Conservation (phyloP, 2,797 vertebrate genomes). For the Channa striata region DNA sequence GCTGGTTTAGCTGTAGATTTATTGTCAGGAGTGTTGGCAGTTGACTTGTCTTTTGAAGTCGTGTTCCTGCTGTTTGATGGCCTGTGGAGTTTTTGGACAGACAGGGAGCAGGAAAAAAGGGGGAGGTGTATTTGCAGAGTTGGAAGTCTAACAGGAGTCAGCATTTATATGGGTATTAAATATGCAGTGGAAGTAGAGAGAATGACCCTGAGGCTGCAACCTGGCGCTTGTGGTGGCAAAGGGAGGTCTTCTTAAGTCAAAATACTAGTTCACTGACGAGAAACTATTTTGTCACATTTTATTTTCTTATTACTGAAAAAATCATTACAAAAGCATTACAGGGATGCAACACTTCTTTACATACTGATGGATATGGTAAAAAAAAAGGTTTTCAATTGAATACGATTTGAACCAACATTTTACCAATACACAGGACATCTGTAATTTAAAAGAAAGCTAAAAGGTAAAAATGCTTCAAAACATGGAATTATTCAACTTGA, state of each 20-base stretch:
- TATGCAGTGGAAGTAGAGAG: conserved; percentile 53
- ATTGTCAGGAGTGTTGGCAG: conserved; percentile 51
- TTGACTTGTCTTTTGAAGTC: conserved; percentile 69
- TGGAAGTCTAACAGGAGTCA: conserved; percentile 55
- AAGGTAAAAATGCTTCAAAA: conserved; percentile 21
- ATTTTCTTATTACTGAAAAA: conserved; percentile 52
- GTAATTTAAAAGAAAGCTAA: not conserved
- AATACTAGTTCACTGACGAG: not conserved
- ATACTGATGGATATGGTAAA: conserved; percentile 21
- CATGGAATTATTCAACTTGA: conserved; percentile 24
- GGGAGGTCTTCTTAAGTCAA: not conserved
- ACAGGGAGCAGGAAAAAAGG: conserved; percentile 27
- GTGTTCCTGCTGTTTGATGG: conserved; percentile 67
- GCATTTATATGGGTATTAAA: conserved; percentile 73
- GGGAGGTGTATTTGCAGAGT: conserved; percentile 30
- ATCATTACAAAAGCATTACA: conserved; percentile 33
- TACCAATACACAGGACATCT: conserved; percentile 5
- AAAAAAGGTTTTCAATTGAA: not conserved
- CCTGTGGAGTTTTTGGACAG: conserved; percentile 35
- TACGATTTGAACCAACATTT: too few relatives aligned
- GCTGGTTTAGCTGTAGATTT: conserved; percentile 45
- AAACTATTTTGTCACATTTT: conserved; percentile 52
- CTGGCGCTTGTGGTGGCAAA: conserved; percentile 25
- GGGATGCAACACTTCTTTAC: conserved; percentile 24
- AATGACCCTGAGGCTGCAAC: conserved; percentile 53